Percentiles rank a stretch among this genome's conserved stretches.
phyloP scores from a whole-genome alignment of 2,113 vertebrate genomes.

The Mustelus asterias region DNA sequence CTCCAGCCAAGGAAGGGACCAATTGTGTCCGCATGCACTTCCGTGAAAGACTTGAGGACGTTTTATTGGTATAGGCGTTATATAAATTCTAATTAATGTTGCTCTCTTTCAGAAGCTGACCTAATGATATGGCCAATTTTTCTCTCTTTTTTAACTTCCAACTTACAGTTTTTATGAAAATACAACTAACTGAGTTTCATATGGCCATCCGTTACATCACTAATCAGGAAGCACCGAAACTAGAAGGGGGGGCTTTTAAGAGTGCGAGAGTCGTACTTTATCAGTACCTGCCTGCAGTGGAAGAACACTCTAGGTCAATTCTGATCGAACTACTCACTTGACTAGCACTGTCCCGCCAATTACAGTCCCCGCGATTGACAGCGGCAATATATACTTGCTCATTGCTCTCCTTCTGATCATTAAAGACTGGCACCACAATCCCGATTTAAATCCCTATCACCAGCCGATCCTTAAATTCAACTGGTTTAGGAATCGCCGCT shows the following conservation, averaged over 20 bases:
- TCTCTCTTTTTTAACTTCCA: background rate
- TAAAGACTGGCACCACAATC: no score
- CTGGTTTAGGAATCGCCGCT: no score
- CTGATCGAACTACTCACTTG: background rate
- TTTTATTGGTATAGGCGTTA: background rate
- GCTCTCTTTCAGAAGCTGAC: background rate
- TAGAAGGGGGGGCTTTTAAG: background rate
- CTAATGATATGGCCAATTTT: background rate
- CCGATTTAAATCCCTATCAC: background rate
- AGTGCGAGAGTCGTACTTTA: background rate
- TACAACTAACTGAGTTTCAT: background rate
- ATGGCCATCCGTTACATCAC: no score
- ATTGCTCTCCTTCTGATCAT: background rate
- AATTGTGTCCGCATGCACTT: background rate
- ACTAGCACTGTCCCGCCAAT: slow-evolving; percentile 10
- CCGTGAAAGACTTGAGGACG: no score
- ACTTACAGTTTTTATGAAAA: background rate
- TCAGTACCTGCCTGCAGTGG: background rate
- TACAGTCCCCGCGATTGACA: background rate
- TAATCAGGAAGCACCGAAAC: background rate
- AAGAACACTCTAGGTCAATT: background rate
- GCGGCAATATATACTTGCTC: slow-evolving; percentile 4
- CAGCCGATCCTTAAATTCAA: background rate
- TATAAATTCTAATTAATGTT: background rate
- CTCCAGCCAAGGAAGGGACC: background rate